Conservation (phyloP, 1,140 invertebrate genomes). For the Macrobrachium nipponense region DNA sequence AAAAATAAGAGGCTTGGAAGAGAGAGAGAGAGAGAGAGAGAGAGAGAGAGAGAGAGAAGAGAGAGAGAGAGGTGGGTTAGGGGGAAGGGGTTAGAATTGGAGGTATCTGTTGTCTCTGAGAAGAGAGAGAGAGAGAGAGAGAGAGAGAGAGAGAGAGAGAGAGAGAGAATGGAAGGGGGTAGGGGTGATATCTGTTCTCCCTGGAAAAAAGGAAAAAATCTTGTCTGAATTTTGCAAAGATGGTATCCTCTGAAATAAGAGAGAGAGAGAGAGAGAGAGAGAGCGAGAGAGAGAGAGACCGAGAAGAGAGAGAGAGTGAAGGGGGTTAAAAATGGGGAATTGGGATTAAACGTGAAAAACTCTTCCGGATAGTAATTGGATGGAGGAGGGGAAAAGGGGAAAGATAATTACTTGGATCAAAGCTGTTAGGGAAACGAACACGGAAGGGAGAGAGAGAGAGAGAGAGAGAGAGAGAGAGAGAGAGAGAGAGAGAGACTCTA, state of each 20-base stretch:
- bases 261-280: slow-evolving; percentile 19
- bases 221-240: too few species aligned
- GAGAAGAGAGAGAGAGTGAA: not conserved
- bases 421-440: not conserved
- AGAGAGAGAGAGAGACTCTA: too few species aligned
- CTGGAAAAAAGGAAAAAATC: too few species aligned
- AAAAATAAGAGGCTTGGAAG: not conserved
- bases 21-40: slow-evolving; percentile 24
- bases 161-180: too few species aligned
- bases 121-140: slow-evolving; percentile 22
- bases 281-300: slow-evolving; percentile 27
- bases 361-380: slow-evolving; percentile 13
- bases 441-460: too few species aligned
- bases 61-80: too few species aligned
- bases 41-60: not conserved
- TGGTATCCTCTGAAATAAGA: not conserved
- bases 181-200: too few species aligned
- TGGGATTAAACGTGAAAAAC: slow-evolving; percentile 11
- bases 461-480: too few species aligned
- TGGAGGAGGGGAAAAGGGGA: slow-evolving; percentile 19
- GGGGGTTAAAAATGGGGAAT: not conserved
- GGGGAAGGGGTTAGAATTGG: too few species aligned
- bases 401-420: slow-evolving; percentile 29
- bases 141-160: too few species aligned
- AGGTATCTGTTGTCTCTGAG: too few species aligned